Percentiles rank a stretch among this genome's conserved stretches.
These are phyloP conservation scores for Passer montanus DNA, from an alignment of 2,113 vertebrate species.

Conservation along the genomic window DNA sequence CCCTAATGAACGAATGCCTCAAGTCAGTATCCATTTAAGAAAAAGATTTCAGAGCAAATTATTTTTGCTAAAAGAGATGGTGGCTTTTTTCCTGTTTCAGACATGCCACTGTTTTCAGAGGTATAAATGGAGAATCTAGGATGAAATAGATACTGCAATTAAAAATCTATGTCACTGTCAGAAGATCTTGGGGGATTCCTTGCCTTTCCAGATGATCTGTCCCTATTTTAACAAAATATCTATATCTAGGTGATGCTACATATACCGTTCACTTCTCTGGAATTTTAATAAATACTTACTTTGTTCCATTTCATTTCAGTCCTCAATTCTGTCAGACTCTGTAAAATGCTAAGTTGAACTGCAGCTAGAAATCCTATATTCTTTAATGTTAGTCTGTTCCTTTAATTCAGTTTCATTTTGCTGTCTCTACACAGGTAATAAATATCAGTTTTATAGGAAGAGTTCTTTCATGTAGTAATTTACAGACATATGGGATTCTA, in stretches of 20 bases:
- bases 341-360: not conserved
- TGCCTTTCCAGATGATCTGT: not conserved
- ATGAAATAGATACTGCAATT: not conserved
- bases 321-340: not conserved
- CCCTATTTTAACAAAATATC: not conserved
- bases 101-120: not conserved
- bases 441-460: not conserved
- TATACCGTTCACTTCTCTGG: not conserved
- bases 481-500: not conserved
- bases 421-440: not conserved
- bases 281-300: not conserved
- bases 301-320: not conserved
- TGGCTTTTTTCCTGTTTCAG: not conserved
- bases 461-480: not conserved
- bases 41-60: not conserved
- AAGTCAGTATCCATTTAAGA: not conserved
- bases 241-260: not conserved
- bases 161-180: not conserved
- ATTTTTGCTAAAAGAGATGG: not conserved
- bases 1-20: not conserved
- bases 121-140: not conserved
- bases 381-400: not conserved
- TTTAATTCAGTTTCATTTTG: slow-evolving; percentile 3
- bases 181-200: not conserved
- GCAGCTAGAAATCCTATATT: not conserved